Conservation (phyloP, 2,797 vertebrate species). For the Sternotherus odoratus region DNA sequence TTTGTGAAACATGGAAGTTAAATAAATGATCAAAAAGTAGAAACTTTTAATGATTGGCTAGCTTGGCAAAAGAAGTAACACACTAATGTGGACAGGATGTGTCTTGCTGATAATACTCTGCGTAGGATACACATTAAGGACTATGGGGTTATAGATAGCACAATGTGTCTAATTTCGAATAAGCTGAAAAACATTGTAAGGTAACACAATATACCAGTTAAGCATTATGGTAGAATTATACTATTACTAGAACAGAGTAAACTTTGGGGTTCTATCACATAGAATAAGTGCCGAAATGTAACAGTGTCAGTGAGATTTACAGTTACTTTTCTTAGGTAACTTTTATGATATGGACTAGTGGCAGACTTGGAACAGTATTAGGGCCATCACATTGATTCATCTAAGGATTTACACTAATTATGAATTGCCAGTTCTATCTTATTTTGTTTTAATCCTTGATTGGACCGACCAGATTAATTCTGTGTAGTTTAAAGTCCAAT, state of each 20-base stretch:
- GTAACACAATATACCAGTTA: neutral
- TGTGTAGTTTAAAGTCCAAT: neutral
- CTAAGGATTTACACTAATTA: neutral
- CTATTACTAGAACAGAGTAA: neutral
- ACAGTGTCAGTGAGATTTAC: neutral
- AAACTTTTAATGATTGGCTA: conserved; percentile 32
- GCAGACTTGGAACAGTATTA: neutral
- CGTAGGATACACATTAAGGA: neutral
- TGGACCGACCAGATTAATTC: neutral
- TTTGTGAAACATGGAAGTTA: conserved; percentile 53
- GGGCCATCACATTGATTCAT: neutral
- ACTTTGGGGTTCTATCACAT: neutral
- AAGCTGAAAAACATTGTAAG: neutral
- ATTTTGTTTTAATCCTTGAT: neutral
- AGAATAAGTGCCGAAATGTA: neutral
- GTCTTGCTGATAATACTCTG: neutral
- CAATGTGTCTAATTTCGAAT: neutral
- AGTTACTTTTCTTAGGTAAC: neutral
- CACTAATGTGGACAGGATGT: neutral
- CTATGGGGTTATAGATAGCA: neutral
- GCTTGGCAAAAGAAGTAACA: conserved; percentile 33
- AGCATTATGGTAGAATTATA: neutral
- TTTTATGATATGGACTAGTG: neutral
- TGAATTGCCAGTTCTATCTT: neutral
- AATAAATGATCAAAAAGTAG: conserved; percentile 53